phyloP scores from a whole-genome alignment of 2,113 vertebrate species.

The Bostrychus sinensis region DNA sequence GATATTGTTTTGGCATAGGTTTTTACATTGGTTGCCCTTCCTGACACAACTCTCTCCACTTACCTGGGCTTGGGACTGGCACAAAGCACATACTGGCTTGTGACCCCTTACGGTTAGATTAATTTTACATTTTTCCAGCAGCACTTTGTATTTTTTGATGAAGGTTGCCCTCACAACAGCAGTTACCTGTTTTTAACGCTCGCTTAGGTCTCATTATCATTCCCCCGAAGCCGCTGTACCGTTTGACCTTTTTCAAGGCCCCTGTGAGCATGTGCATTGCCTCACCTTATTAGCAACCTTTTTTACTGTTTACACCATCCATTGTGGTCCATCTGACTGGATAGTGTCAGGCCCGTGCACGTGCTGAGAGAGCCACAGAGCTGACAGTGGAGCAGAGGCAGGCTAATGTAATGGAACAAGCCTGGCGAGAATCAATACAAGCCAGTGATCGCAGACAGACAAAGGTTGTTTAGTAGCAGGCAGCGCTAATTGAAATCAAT shows the following conservation, averaged over 20 bases:
- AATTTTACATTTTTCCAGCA: neutral
- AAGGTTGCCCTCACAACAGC: neutral
- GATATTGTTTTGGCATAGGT: neutral
- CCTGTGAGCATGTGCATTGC: slow-evolving; percentile 19
- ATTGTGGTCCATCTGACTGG: slow-evolving; percentile 23
- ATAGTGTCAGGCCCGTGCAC: slow-evolving; percentile 12
- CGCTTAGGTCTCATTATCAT: slow-evolving; percentile 17
- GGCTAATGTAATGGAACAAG: slow-evolving; percentile 79
- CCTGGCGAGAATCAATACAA: slow-evolving; percentile 74
- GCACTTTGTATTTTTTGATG: neutral
- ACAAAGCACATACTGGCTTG: no score
- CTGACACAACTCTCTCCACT: neutral
- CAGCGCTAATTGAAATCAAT: slow-evolving; percentile 85
- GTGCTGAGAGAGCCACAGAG: slow-evolving; percentile 14
- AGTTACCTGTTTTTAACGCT: neutral
- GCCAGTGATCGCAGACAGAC: slow-evolving; percentile 78
- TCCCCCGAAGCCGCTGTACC: slow-evolving; percentile 8
- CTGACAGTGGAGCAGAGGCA: slow-evolving; percentile 62
- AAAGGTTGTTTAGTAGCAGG: slow-evolving; percentile 81
- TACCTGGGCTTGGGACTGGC: neutral
- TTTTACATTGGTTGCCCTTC: neutral
- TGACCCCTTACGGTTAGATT: neutral
- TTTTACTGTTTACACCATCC: slow-evolving; percentile 39
- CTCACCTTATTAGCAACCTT: slow-evolving; percentile 65
- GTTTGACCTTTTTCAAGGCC: slow-evolving; percentile 65